Base-by-base conservation (phyloP, 2,797 vertebrate species). In the Dendrocincla tyrannina region DNA sequence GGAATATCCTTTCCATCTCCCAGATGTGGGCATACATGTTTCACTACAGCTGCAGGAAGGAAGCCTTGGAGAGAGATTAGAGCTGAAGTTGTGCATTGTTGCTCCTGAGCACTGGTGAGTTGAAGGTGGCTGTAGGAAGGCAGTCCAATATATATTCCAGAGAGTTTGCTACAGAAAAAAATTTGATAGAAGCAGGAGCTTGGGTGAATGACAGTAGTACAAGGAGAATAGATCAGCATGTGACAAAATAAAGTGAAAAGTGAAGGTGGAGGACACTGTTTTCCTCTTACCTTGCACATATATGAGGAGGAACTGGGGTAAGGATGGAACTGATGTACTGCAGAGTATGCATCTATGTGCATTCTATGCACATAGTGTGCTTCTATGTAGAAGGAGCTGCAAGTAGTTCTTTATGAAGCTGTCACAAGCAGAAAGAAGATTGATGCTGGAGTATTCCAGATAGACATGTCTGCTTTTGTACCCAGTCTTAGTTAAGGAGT, bases 11-110 rank as follows among this genome's bases (percentile, higher is more conserved):
- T 91, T 95, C 69, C 17, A 7, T 88, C 17, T 81, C n/a, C 32
- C 53, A 82, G 20, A 68, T 49, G 56, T 75, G 64, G 41, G 24
- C 41, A 58, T 89, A 11, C 8, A 1, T 32, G 49, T 89, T 89
- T 80, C 53, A 27, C 12, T 89, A 9, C 68, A 85, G 89, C 76
- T 91, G 72, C 91, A 94, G 91, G 82, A 92, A 92, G 79, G 76
- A 96, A 93, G 41, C 37, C 83, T 50, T 78, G 89, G 83, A 79
- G 30, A 35, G 30, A 64, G 13, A 50, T 58, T 77, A 37, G 58
- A 69, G 56, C 53, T 56, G 52, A 80, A 67, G 52, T 59, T 73
- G 60, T 74, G 13, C 19, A 2, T 91, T 88, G 35, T 94, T 90
- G 60, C 52, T 89, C 16, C 55, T 67, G 33, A 67, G 13, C 11